Conservation (phyloP, 2,888 invertebrate genomes). For the Drosophila algonquin region DNA sequence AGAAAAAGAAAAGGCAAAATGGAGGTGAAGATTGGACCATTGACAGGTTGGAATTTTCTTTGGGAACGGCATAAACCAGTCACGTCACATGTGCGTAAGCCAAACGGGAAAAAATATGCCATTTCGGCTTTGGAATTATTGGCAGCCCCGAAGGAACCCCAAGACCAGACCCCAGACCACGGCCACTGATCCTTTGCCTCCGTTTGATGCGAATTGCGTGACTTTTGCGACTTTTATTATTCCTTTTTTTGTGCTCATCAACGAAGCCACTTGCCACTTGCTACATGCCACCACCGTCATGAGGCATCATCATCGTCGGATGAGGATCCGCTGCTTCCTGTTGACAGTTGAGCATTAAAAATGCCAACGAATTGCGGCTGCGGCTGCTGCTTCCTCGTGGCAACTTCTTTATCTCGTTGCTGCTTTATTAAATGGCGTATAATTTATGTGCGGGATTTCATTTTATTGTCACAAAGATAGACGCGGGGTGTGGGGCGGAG, state of each 20-base stretch:
- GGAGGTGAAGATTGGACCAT: slow-evolving; percentile 32
- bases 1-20: neutral
- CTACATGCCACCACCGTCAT: slow-evolving; percentile 46
- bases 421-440: slow-evolving; percentile 69
- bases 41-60: slow-evolving; percentile 13
- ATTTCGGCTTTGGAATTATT: slow-evolving; percentile 39
- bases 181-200: slow-evolving; percentile 18
- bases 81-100: slow-evolving; percentile 39
- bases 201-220: slow-evolving; percentile 65
- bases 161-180: neutral
- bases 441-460: slow-evolving; percentile 59
- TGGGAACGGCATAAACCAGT: slow-evolving; percentile 26
- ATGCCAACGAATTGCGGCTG: slow-evolving; percentile 42
- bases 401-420: slow-evolving; percentile 21
- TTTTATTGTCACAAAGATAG: slow-evolving; percentile 50
- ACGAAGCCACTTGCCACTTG: slow-evolving; percentile 61
- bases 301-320: neutral
- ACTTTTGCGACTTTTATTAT: slow-evolving; percentile 55
- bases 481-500: neutral
- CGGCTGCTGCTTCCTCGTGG: slow-evolving; percentile 21
- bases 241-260: slow-evolving; percentile 52
- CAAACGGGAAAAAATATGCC: slow-evolving; percentile 24
- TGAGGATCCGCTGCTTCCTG: slow-evolving; percentile 16
- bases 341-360: slow-evolving; percentile 46
- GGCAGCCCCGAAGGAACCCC: slow-evolving; percentile 6